phyloP scores from a whole-genome alignment of 2,113 vertebrate genomes.

The Perca flavescens region DNA sequence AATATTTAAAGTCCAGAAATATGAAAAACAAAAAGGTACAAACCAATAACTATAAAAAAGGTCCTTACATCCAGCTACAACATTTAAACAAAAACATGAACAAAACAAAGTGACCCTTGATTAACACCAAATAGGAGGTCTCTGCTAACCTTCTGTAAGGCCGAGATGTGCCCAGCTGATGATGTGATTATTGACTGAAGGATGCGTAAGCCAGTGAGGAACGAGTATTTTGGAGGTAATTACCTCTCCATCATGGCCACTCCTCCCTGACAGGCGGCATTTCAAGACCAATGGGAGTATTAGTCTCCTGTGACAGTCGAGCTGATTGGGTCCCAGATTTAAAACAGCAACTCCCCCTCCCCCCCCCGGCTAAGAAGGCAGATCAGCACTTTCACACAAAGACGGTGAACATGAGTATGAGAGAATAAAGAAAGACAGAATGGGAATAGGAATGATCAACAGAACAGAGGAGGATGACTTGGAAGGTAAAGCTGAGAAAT shows the following conservation, averaged over 20 bases:
- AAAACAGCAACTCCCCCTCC: constrained; percentile 17
- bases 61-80: neutral
- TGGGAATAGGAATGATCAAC: constrained; percentile 1
- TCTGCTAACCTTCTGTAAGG: constrained; percentile 9
- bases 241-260: constrained; percentile 53
- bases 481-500: neutral
- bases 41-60: accelerated
- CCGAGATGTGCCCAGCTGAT: constrained; percentile 20
- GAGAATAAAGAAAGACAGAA: neutral
- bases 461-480: neutral
- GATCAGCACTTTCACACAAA: constrained; percentile 40
- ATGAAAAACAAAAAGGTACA: neutral
- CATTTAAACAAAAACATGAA: neutral
- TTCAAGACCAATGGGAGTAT: constrained; percentile 52
- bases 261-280: constrained; percentile 51
- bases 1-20: neutral
- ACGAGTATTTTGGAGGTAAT: constrained; percentile 48
- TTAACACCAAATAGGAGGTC: too few species aligned
- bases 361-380: constrained; percentile 13
- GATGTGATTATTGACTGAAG: constrained; percentile 55
- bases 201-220: constrained; percentile 43
- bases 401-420: neutral
- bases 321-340: constrained; percentile 57
- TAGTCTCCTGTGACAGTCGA: constrained; percentile 52
- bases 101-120: constrained; percentile 3